Conservation (phyloP, 2,113 vertebrate genomes). For the Brachionichthys hirsutus region DNA sequence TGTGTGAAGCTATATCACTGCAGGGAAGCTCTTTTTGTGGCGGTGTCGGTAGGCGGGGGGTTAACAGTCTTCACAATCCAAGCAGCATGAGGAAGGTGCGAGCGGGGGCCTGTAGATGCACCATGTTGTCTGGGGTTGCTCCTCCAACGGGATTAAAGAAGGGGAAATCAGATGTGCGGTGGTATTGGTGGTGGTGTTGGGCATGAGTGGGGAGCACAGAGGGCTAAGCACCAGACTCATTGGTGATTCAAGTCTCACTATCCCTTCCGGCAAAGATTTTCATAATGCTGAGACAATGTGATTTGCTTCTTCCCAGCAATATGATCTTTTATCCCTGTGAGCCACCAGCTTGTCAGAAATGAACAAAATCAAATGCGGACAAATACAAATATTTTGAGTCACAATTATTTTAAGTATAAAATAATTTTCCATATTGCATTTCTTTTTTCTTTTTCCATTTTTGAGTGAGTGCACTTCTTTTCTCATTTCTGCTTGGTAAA, state of each 20-base stretch:
- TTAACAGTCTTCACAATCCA: slow-evolving; percentile 32
- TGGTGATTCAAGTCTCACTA: slow-evolving; percentile 66
- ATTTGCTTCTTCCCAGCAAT: slow-evolving; percentile 33
- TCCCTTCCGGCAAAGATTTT: slow-evolving; percentile 73
- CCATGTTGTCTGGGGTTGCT: slow-evolving; percentile 21
- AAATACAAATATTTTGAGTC: slow-evolving; percentile 5
- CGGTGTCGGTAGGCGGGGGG: background rate
- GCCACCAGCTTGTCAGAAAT: slow-evolving; percentile 24
- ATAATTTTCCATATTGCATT: background rate
- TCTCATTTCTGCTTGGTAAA: background rate
- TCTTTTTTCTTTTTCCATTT: background rate
- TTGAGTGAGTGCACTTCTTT: background rate
- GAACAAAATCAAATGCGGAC: slow-evolving; percentile 6
- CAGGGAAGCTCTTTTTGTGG: slow-evolving; percentile 36
- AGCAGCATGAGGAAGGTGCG: slow-evolving; percentile 43
- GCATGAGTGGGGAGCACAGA: slow-evolving; percentile 42
- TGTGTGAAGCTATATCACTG: slow-evolving; percentile 21
- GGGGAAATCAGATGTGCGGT: slow-evolving; percentile 19
- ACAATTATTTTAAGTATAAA: background rate
- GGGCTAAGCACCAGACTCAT: slow-evolving; percentile 64
- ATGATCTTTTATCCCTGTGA: slow-evolving; percentile 24
- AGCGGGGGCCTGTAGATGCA: slow-evolving; percentile 44
- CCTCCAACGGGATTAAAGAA: slow-evolving; percentile 46
- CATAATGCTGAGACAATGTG: slow-evolving; percentile 72
- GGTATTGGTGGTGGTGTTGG: background rate